phyloP scores from a whole-genome alignment of 2,888 invertebrate species.

The Iselma pallidipennis region DNA sequence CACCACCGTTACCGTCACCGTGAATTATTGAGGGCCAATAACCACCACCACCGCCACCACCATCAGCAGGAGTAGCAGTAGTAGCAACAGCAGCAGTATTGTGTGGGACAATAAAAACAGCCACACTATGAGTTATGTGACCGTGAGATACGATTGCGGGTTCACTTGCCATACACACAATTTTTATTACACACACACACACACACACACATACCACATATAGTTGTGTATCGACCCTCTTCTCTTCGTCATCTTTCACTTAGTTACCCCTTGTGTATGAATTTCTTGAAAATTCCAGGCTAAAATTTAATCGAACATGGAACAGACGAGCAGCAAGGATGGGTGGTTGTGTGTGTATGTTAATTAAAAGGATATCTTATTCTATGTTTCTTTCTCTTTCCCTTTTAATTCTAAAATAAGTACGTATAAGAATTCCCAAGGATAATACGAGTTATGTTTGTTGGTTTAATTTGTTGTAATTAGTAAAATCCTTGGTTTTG shows the following conservation, averaged over 20 bases:
- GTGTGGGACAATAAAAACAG: conserved; percentile 47
- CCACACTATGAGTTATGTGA: conserved; percentile 39
- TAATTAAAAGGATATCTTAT: neutral
- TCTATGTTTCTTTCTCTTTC: neutral
- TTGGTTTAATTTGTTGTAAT: conserved; percentile 39
- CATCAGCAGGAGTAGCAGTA: neutral
- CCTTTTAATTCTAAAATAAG: conserved; percentile 5
- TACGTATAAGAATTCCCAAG: conserved; percentile 32
- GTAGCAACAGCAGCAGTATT: conserved; percentile 31
- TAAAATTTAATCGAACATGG: neutral
- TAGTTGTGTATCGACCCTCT: neutral
- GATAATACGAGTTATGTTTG: conserved; percentile 36
- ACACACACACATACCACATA: neutral
- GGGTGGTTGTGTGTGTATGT: neutral
- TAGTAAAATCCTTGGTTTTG: conserved; percentile 31
- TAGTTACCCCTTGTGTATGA: neutral
- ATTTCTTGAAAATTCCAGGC: neutral
- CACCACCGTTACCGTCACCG: conserved; percentile 5
- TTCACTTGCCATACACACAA: neutral
- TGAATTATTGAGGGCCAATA: conserved; percentile 29
- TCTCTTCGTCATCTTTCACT: neutral
- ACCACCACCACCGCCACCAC: conserved; percentile 14
- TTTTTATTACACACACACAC: neutral
- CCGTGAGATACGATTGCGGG: conserved; percentile 1
- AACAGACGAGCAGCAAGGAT: no score